Conservation (phyloP, 1,140 invertebrate species). For the Calosoma granatense region DNA sequence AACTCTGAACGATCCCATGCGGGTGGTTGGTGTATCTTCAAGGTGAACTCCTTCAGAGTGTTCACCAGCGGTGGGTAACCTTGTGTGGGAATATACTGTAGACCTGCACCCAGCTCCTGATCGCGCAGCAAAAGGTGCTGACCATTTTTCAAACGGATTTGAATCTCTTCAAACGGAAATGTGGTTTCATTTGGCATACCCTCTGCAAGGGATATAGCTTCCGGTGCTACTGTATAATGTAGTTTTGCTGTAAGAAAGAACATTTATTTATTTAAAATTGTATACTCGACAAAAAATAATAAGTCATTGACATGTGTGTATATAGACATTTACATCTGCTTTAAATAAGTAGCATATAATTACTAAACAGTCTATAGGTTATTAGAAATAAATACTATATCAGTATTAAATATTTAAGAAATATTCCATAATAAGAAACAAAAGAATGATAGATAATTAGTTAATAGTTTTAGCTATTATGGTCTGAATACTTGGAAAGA, state of each 20-base stretch:
- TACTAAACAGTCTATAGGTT: no score
- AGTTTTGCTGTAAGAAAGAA: slow-evolving; percentile 49
- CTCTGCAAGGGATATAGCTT: slow-evolving; percentile 60
- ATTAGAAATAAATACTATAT: no score
- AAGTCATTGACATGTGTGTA: no score
- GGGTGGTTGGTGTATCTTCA: slow-evolving; percentile 54
- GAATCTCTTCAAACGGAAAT: slow-evolving; percentile 60
- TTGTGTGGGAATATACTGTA: slow-evolving; percentile 65
- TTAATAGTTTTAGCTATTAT: no score
- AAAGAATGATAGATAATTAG: no score
- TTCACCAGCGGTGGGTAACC: slow-evolving; percentile 58
- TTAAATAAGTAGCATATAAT: no score
- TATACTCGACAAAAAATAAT: no score
- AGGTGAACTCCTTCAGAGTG: slow-evolving; percentile 52
- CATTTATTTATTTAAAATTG: slow-evolving; percentile 13
- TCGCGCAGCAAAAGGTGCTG: slow-evolving; percentile 44
- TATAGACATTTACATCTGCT: no score
- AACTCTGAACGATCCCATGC: slow-evolving; percentile 48
- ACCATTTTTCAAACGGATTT: slow-evolving; percentile 51
- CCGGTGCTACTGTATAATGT: slow-evolving; percentile 50
- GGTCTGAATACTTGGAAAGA: no score
- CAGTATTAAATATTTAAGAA: no score
- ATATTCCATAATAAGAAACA: no score
- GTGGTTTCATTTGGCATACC: slow-evolving; percentile 67
- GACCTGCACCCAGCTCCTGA: slow-evolving; percentile 45